These are phyloP conservation scores for Calypte anna DNA, from an alignment of 2,113 vertebrate species.

Conservation along the genomic window DNA sequence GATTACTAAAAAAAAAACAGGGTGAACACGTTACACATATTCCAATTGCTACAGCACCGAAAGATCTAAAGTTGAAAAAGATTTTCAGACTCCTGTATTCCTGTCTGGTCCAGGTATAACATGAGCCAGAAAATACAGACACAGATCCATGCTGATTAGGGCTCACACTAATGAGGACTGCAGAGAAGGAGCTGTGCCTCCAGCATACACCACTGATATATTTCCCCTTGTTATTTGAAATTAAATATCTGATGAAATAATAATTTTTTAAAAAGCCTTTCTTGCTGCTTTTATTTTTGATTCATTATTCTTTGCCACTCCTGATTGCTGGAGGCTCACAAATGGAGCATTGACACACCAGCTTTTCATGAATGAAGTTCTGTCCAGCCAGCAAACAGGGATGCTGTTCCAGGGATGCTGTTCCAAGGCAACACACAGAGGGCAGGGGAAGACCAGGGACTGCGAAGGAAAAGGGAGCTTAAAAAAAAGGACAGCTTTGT, in stretches of 20 bases:
- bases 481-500: background rate
- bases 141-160: background rate
- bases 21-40: background rate
- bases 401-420: background rate
- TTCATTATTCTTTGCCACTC: slow-evolving; percentile 7
- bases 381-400: slow-evolving; percentile 47
- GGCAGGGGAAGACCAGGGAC: background rate
- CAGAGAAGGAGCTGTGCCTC: background rate
- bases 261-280: background rate
- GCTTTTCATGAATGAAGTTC: slow-evolving; percentile 64
- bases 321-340: slow-evolving; percentile 57
- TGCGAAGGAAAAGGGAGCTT: background rate
- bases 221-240: background rate
- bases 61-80: background rate
- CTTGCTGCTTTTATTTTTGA: background rate
- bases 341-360: slow-evolving; percentile 60
- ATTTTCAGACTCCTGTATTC: background rate
- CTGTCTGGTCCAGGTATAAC: background rate
- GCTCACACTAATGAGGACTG: background rate
- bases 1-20: background rate
- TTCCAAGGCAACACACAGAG: background rate
- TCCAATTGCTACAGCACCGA: background rate
- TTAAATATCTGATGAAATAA: background rate
- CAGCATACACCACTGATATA: background rate
- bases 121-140: background rate